Percentiles rank a stretch among this genome's conserved stretches.
These are phyloP conservation scores for Drosophila asahinai DNA, from an alignment of 1,140 invertebrate genomes.

Conservation along the genomic window DNA sequence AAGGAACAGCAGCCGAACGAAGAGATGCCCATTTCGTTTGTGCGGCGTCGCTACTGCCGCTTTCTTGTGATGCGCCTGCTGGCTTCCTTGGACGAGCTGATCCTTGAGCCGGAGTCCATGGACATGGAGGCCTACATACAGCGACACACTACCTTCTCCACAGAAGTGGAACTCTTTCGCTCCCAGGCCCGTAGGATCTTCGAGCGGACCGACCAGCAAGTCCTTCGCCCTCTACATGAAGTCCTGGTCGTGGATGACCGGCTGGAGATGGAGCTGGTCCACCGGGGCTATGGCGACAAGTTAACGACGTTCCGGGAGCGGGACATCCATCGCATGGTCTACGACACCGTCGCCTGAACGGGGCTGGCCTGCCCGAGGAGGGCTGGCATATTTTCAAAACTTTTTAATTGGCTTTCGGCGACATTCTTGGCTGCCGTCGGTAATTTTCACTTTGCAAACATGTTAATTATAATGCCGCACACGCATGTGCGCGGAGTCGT, in stretches of 20 bases:
- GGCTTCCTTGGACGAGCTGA: constrained; percentile 34
- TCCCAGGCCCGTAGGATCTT: constrained; percentile 47
- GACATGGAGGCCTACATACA: background rate
- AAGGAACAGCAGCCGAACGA: background rate
- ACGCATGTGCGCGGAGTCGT: constrained; percentile 18
- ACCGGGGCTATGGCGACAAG: constrained; percentile 42
- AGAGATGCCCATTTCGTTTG: constrained; percentile 20
- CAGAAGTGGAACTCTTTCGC: constrained; percentile 46
- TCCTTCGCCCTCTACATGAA: constrained; percentile 28
- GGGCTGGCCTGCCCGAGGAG: too few relatives aligned
- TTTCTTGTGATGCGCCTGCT: constrained; percentile 61
- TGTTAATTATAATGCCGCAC: constrained; percentile 44
- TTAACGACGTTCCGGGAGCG: constrained; percentile 31
- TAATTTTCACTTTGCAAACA: constrained; percentile 62
- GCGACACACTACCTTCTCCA: constrained; percentile 11
- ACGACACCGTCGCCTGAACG: background rate
- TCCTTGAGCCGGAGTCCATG: background rate
- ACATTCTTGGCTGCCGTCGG: constrained; percentile 33
- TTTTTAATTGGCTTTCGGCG: constrained; percentile 70
- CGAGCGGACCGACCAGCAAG: constrained; percentile 39
- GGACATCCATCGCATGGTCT: constrained; percentile 53
- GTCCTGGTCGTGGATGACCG: constrained; percentile 35
- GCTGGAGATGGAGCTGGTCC: constrained; percentile 34
- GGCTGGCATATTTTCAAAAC: constrained; percentile 38
- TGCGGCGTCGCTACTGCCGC: constrained; percentile 48